phyloP scores from a whole-genome alignment of 2,113 vertebrate species.

The Parotia lawesii region DNA sequence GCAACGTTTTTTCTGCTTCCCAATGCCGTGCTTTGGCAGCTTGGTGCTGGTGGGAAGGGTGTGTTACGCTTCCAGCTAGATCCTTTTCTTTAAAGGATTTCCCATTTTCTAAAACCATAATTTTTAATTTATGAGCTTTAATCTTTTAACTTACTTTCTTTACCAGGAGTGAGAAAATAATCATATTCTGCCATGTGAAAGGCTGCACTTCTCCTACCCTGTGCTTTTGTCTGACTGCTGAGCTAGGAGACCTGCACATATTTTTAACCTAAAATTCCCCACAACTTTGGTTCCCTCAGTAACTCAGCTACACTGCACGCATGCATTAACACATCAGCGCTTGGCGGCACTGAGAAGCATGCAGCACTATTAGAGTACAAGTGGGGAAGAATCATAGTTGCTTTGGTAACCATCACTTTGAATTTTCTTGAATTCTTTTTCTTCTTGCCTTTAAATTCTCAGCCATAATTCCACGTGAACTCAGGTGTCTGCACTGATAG shows the following conservation, averaged over 20 bases:
- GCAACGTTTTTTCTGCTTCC: neutral
- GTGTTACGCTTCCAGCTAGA: rapidly evolving
- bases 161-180: neutral
- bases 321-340: neutral
- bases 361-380: neutral
- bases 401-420: conserved; percentile 39
- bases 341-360: neutral
- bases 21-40: neutral
- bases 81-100: neutral
- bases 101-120: neutral
- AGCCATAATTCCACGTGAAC: neutral
- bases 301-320: neutral
- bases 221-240: neutral
- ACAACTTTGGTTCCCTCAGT: neutral
- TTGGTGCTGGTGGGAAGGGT: neutral
- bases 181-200: neutral
- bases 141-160: neutral
- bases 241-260: neutral
- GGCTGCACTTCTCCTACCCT: neutral
- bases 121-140: neutral
- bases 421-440: neutral
- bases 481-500: neutral
- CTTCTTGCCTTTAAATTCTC: neutral
- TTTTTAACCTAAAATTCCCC: neutral
- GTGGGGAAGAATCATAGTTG: neutral